A percentile compares a stretch with the other conserved stretches of the same genome.
These are phyloP conservation scores for Metacarcinus magister DNA, from an alignment of 2,888 invertebrate genomes.

Conservation along the genomic window DNA sequence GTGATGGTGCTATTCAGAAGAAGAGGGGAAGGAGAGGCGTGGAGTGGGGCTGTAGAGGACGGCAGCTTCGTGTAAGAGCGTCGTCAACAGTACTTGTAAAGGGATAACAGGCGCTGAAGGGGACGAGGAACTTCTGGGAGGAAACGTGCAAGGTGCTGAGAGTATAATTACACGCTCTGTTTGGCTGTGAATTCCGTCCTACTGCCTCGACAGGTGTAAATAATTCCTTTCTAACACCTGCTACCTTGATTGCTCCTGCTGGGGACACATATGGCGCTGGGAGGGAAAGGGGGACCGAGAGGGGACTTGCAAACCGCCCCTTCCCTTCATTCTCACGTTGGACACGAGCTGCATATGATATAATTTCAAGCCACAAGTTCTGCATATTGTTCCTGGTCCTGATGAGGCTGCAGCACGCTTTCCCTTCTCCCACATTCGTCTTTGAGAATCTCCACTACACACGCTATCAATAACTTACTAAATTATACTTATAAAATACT, in stretches of 20 bases:
- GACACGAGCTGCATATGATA: not conserved
- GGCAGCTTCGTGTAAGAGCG: conserved; percentile 21
- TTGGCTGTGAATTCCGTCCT: not conserved
- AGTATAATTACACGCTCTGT: conserved; percentile 1
- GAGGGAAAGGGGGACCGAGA: not conserved
- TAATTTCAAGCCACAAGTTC: not conserved
- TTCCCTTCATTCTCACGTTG: not conserved
- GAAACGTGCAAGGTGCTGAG: not conserved
- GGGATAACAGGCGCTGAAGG: conserved; percentile 21
- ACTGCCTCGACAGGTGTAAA: conserved; percentile 1
- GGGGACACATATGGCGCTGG: not conserved
- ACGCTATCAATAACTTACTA: not conserved
- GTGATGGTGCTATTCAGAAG: not conserved
- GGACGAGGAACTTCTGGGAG: not conserved
- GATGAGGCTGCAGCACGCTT: not conserved
- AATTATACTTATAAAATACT: not conserved
- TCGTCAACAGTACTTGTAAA: conserved; percentile 12
- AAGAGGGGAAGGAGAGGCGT: not conserved
- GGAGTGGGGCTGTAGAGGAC: not conserved
- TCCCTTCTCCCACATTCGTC: not conserved
- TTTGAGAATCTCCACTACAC: not conserved
- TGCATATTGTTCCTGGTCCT: conserved; percentile 3
- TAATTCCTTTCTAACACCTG: not conserved
- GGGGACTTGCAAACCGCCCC: not conserved
- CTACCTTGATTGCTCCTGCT: not conserved